These are phyloP conservation scores for Copsychus sechellarum DNA, from an alignment of 2,113 vertebrate genomes.

Conservation along the genomic window DNA sequence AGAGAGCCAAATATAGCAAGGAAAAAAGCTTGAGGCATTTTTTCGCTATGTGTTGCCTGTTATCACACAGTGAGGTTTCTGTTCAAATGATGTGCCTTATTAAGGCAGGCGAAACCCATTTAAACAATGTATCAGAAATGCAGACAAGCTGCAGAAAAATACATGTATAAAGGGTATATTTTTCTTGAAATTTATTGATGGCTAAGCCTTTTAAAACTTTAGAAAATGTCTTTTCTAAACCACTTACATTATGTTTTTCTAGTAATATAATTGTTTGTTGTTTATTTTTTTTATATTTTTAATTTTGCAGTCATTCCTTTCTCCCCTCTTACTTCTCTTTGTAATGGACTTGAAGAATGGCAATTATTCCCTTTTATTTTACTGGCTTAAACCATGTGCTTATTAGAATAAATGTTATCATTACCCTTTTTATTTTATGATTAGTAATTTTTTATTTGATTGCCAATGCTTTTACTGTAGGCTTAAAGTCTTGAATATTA, in stretches of 20 bases:
- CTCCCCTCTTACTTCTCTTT: background rate
- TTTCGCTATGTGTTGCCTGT: conserved; percentile 46
- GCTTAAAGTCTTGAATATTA: conserved; percentile 41
- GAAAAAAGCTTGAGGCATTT: conserved; percentile 60
- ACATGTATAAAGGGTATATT: conserved; percentile 19
- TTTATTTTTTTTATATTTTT: background rate
- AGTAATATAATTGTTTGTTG: background rate
- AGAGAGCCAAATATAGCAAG: conserved; percentile 66
- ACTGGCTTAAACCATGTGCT: conserved; percentile 38
- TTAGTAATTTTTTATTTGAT: conserved; percentile 62
- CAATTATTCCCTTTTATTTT: conserved; percentile 63
- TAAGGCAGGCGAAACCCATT: conserved; percentile 59
- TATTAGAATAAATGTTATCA: conserved; percentile 60
- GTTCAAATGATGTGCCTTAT: conserved; percentile 66
- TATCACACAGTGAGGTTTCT: conserved; percentile 58
- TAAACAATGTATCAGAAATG: conserved; percentile 58
- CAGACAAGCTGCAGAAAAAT: conserved; percentile 42
- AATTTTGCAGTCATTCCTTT: background rate
- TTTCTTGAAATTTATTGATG: conserved; percentile 40
- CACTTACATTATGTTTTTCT: background rate
- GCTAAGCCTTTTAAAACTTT: conserved; percentile 31
- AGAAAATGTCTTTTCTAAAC: conserved; percentile 36
- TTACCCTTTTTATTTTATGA: conserved; percentile 53
- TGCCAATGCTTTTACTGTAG: conserved; percentile 38
- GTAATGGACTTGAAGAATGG: conserved; percentile 17